Evolutionary conservation across 2,888 invertebrate genomes (phyloP), one percentile per base, ranked within the genome.

Genomic region (Xestobium rufovillosum): DNA sequence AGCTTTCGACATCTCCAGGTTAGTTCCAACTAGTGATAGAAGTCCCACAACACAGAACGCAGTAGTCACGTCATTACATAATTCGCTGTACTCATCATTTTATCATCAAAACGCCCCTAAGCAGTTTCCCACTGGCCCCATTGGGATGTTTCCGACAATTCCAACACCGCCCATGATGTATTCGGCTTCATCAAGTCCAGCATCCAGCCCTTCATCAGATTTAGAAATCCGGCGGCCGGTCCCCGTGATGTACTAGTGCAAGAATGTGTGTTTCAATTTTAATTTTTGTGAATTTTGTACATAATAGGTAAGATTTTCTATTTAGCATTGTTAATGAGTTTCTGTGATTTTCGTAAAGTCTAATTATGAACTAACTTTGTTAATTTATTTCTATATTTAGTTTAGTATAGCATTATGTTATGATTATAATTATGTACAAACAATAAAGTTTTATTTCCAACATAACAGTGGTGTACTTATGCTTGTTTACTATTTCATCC

Each of bases 81-180:
- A 78, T 3, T 78, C 79, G 15, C 74, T 81, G 55, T 83, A 83
- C 57, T 76, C 78, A 3, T 78, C 79, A 36, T 66, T 81, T 52
- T 81, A 81, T 62, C n/a, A n/a, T n/a, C 67, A 67, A 27, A 47
- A 61, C 1, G 69, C 67, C 25, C 62, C 70, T 49, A 73, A 70
- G 3, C 69, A 67, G 23, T 72, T 73, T 53, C 70, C 68, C 38
- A 72, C 73, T 49, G 63, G 68, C 51, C 69, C 72, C 51, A 55
- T 65, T 43, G 70, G 69, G 14, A 70, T 75, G 58, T 75, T 73
- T 3, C 42, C 54, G 1, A 37, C 49, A 9, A 55, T 61, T 36
- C 52, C 58, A 2, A 50, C 62, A 31, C 72, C 71, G 1, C 68
- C 66, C 19, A 55, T 63, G 55, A 57, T 65, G 54, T 66, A 65